Evolutionary conservation across 1,140 invertebrate genomes (phyloP).

Genomic region (Tetraneura akinire): DNA sequence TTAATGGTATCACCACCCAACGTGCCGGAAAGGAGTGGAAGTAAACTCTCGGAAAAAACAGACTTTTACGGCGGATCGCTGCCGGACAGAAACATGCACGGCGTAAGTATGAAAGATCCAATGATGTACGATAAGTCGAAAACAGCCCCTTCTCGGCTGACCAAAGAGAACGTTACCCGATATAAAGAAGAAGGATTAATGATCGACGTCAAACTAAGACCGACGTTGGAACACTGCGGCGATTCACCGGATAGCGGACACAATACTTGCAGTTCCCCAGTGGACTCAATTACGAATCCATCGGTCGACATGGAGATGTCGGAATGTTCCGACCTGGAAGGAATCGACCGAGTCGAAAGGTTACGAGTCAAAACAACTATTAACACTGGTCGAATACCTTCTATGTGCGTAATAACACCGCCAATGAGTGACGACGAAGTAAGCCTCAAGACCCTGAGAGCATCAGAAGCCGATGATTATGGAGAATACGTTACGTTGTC

Average conservation of each 20-base stretch:
- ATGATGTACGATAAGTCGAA: conserved; percentile 52
- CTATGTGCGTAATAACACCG: conserved; percentile 89
- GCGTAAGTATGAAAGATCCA: conserved; percentile 31
- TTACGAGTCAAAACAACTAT: conserved; percentile 84
- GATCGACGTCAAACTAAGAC: conserved; percentile 27
- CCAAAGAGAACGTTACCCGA: conserved; percentile 54
- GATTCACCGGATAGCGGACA: conserved; percentile 72
- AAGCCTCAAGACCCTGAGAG: conserved; percentile 53
- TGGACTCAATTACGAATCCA: conserved; percentile 70
- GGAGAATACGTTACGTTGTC: conserved; percentile 84
- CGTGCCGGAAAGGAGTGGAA: conserved; percentile 75
- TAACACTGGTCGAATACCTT: conserved; percentile 82
- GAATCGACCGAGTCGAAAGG: conserved; percentile 77
- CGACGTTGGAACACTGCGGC: conserved; percentile 55
- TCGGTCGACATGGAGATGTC: conserved; percentile 74
- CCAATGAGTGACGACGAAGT: conserved; percentile 82
- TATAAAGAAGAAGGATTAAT: conserved; percentile 18
- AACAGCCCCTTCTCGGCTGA: conserved; percentile 52
- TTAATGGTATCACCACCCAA: conserved; percentile 62
- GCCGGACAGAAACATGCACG: conserved; percentile 39
- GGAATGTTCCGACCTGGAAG: conserved; percentile 82
- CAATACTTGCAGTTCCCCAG: conserved; percentile 78
- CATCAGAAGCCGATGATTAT: conserved; percentile 59
- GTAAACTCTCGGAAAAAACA: conserved; percentile 52
- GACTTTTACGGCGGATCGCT: conserved; percentile 31